These are phyloP conservation scores for Epicampocera succincta DNA, from an alignment of 2,888 invertebrate genomes.

Conservation along the genomic window DNA sequence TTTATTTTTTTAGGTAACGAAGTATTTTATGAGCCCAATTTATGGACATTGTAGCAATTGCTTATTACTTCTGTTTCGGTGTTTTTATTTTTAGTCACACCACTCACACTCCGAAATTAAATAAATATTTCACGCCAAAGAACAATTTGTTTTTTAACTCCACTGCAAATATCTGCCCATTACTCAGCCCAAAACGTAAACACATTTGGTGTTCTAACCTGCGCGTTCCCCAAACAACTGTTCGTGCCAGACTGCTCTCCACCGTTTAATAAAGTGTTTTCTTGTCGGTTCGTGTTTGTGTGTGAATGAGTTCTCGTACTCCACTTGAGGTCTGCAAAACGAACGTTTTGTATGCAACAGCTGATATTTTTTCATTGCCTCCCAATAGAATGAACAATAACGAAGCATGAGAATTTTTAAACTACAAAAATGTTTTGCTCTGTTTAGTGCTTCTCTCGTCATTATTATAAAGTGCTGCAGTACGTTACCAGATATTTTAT, in stretches of 20 bases:
- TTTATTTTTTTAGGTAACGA: too few species aligned
- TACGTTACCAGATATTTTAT: too few species aligned
- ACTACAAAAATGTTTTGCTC: too few species aligned
- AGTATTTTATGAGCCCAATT: too few species aligned
- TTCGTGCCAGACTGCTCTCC: constrained; percentile 41
- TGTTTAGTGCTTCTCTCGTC: too few species aligned
- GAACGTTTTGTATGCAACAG: not conserved
- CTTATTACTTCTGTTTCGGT: not conserved
- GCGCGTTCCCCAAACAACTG: constrained; percentile 56
- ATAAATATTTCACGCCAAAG: constrained; percentile 21
- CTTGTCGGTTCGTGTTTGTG: not conserved
- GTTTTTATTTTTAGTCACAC: constrained; percentile 21
- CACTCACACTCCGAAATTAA: constrained; percentile 33
- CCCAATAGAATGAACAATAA: not conserved
- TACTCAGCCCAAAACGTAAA: not conserved
- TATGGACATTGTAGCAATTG: too few species aligned
- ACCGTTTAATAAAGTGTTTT: constrained; percentile 37
- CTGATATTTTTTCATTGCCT: constrained; percentile 3
- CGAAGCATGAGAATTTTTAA: not conserved
- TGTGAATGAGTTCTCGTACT: not conserved
- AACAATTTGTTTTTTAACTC: constrained; percentile 19
- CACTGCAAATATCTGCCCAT: not conserved
- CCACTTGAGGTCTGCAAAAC: not conserved
- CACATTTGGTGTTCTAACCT: constrained; percentile 30
- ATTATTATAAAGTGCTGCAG: too few species aligned